phyloP scores from a whole-genome alignment of 2,113 vertebrate species.

The Pterophyllum scalare region DNA sequence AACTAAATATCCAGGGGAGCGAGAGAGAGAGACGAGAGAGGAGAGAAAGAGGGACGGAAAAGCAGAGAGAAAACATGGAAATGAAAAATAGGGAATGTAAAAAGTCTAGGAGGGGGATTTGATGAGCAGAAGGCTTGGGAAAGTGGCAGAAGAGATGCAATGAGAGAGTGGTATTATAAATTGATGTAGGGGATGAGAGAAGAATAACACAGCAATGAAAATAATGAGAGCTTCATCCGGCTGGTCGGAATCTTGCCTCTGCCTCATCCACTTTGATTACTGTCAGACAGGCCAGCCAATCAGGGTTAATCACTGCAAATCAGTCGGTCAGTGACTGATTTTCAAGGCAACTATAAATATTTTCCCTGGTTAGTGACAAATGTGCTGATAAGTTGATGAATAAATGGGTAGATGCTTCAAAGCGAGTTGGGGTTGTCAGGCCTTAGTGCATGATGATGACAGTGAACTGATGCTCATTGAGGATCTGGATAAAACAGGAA shows the following conservation, averaged over 20 bases:
- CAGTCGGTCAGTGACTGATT: constrained; percentile 33
- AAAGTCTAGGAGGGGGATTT: constrained; percentile 64
- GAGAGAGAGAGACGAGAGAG: background rate
- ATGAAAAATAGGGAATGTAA: constrained; percentile 69
- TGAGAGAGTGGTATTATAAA: constrained; percentile 54
- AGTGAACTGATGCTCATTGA: background rate
- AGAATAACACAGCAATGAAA: constrained; percentile 48
- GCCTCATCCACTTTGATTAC: constrained; percentile 56
- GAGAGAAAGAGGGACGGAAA: constrained; percentile 35
- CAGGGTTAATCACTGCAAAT: constrained; percentile 55
- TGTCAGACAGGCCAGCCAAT: constrained; percentile 49
- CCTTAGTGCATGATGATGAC: background rate
- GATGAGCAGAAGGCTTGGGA: constrained; percentile 69
- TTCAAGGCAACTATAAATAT: constrained; percentile 19
- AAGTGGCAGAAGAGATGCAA: constrained; percentile 54
- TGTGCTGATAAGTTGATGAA: background rate
- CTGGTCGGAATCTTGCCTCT: constrained; percentile 14
- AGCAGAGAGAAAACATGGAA: constrained; percentile 58
- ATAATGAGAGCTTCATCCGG: constrained; percentile 53
- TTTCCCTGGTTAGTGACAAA: constrained; percentile 14
- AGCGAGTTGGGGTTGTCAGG: background rate
- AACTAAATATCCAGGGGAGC: constrained; percentile 79
- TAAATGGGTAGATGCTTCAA: background rate
- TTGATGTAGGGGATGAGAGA: constrained; percentile 58
- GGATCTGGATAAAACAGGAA: background rate